Evolutionary conservation across 1,140 invertebrate genomes (phyloP), one percentile per base, ranked within the genome.

Genomic region (Olivierus martensii): DNA sequence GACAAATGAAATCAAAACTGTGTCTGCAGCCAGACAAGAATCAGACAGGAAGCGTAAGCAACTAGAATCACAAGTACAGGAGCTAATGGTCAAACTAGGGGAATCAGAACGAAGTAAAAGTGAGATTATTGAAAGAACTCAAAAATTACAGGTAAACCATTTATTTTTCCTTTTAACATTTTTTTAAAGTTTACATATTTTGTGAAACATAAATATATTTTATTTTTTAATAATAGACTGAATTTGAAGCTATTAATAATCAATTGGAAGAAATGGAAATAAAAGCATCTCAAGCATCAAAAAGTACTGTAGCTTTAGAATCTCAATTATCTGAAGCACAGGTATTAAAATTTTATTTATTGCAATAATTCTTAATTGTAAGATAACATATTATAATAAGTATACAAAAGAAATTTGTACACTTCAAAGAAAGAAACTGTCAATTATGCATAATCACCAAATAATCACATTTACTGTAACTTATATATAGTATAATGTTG

Each of bases 1-100:
- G 49, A 81, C 87, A 0, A 89, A 84, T 28, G 94, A 99, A 66
- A 69, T 97, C 57, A 81, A 91, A 63, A 81, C 79, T 41, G 78
- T 94, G 0, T 80, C 79, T 37, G 81, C 83, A 2, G 82, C 80
- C 15, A 78, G 85, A 55, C 82, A 84, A 51, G 93, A 99, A 65
- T 84, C 83, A 45, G 94, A 99, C 68, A 78, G 92, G 35, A 77
- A 89, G 45, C 75, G 93, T 36, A 97, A 98, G 70, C 88, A 93
- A 65, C 79, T 83, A 2, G 92, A 97, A 70, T 78, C 78, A 46
- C 83, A 89, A 62, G 69, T 91, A 14, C 68, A 72, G 38, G 78
- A 80, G 52, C 41, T 74, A 36, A 65, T 62, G 38, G 59, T 71
- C 14, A 74, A 74, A 56, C 61, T 75, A 49, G 61, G 66, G 12